Evolutionary conservation across 1,140 invertebrate species (phyloP).

Genomic region (Drosophila punjabiensis): DNA sequence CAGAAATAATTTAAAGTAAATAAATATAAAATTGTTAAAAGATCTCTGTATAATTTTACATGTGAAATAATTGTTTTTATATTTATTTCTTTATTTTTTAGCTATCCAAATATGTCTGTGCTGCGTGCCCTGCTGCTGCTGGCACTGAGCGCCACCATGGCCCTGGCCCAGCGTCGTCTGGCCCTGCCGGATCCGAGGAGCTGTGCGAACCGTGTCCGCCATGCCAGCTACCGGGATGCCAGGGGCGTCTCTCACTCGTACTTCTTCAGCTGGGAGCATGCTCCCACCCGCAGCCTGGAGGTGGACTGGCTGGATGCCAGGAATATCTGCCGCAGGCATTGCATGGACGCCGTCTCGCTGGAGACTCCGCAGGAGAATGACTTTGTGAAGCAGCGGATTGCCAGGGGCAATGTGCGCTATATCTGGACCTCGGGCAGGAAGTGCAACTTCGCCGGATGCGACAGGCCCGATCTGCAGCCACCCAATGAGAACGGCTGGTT

Average conservation of each 20-base stretch:
- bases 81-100: slow-evolving; percentile 6
- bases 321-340: slow-evolving; percentile 96
- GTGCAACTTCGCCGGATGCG: slow-evolving; percentile 96
- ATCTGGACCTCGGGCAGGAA: slow-evolving; percentile 97
- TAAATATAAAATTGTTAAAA: background rate
- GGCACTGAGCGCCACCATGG: slow-evolving; percentile 88
- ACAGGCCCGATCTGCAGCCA: slow-evolving; percentile 94
- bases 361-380: slow-evolving; percentile 96
- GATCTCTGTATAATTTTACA: too few species aligned
- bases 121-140: slow-evolving; percentile 87
- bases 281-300: slow-evolving; percentile 93
- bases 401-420: slow-evolving; percentile 90
- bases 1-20: background rate
- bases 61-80: too few species aligned
- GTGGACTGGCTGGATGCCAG: slow-evolving; percentile 96
- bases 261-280: slow-evolving; percentile 97
- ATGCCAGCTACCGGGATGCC: slow-evolving; percentile 94
- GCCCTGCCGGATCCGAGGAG: slow-evolving; percentile 95
- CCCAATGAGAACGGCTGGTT: slow-evolving; percentile 96
- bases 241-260: slow-evolving; percentile 94
- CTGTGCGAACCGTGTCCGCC: slow-evolving; percentile 94
- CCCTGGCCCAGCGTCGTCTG: slow-evolving; percentile 92
- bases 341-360: slow-evolving; percentile 96
- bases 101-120: slow-evolving; percentile 64
- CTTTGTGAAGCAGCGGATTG: slow-evolving; percentile 94